phyloP scores from a whole-genome alignment of 2,888 invertebrate species.

The Limnephilus marmoratus region DNA sequence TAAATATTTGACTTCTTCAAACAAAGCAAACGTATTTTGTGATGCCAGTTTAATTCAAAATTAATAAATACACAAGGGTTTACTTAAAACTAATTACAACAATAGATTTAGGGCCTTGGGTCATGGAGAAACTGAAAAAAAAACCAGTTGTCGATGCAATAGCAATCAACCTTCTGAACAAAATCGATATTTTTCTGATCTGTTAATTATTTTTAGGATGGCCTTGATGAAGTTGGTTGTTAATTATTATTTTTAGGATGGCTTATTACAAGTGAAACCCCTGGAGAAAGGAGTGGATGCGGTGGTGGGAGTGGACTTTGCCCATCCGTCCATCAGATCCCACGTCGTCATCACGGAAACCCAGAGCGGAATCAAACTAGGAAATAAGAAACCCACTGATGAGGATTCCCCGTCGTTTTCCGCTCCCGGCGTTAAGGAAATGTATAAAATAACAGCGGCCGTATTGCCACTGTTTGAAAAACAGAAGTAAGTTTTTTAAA shows the following conservation, averaged over 20 bases:
- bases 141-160: no score
- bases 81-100: no score
- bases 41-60: no score
- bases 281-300: constrained; percentile 89
- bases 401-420: constrained; percentile 69
- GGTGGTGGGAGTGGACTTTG: constrained; percentile 80
- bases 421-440: constrained; percentile 81
- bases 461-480: constrained; percentile 81
- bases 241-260: constrained; percentile 72
- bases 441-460: constrained; percentile 82
- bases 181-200: no score
- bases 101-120: no score
- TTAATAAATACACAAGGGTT: no score
- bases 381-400: constrained; percentile 64
- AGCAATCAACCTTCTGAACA: no score
- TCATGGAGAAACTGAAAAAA: no score
- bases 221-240: no score
- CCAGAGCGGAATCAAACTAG: constrained; percentile 2
- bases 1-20: no score
- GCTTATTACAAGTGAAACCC: constrained; percentile 80
- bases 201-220: no score
- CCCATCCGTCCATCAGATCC: constrained; percentile 77
- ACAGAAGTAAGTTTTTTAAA: constrained; percentile 67
- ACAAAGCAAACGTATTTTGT: no score
- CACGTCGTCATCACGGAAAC: constrained; percentile 67